Evolutionary conservation across 2,797 vertebrate genomes (phyloP), one percentile per base, ranked within the genome.

Genomic region (Urocyon cinereoargenteus): DNA sequence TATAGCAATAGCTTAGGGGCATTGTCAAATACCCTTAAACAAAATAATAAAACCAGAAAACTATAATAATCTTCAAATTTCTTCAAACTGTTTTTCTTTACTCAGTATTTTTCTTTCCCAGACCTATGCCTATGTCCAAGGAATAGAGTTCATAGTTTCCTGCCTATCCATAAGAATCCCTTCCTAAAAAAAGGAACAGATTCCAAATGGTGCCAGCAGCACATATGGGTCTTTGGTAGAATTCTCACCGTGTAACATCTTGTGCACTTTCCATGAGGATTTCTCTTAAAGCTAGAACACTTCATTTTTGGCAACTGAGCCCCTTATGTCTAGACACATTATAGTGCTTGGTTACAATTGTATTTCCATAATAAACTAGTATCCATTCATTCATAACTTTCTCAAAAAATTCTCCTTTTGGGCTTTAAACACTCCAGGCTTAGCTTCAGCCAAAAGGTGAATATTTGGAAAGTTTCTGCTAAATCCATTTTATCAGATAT

Each of bases 391-490:
- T 97, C 64, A 75, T 97, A 96, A 97, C 86, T 98, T 98, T 57
- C 21, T 72, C 57, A 91, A 89, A 97, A 97, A 98, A 85, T 82
- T 90, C 49, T 97, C 5, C 15, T 92, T 84, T 78, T 96, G 95
- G 94, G 92, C 40, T 96, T 97, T 95, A 91, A 97, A 92, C 79
- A 88, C 94, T 94, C 70, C 26, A 87, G 55, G 91, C 87, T 96
- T 90, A 84, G 84, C 77, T 62, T 96, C 55, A 96, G 96, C 97
- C 97, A 97, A 94, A 95, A 98, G 95, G 96, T 90, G 97, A 96
- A 91, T 98, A 97, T 97, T 98, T 97, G 96, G 97, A 98, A 98
- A 98, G 94, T 98, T 97, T 98, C 97, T 98, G 97, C 83, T 97
- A 98, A 96, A 97, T 86, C 96, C 94, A 98, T 98, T 98, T 98